Evolutionary conservation across 30 jellyfish, hydroid and myxozoan species (phyloP).

Genomic region (Hydra vulgaris): DNA sequence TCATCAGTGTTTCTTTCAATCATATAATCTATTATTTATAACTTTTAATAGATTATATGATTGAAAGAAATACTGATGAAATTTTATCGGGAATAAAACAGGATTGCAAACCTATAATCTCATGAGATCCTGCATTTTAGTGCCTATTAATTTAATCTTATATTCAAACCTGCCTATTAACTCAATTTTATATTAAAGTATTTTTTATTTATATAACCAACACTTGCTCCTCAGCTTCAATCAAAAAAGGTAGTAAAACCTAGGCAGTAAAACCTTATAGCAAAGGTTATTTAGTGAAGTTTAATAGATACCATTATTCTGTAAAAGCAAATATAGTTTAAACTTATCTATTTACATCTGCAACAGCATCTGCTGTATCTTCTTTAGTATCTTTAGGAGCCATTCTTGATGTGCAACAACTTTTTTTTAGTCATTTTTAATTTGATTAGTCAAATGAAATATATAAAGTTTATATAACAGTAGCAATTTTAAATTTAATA

Average conservation of each 20-base stretch:
- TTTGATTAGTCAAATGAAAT: not conserved
- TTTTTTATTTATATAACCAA: not conserved
- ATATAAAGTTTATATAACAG: not conserved
- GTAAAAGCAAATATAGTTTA: not conserved
- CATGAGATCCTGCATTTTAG: too few species aligned
- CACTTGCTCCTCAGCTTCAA: not conserved
- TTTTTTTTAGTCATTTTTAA: not conserved
- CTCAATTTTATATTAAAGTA: too few species aligned
- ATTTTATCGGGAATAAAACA: too few species aligned
- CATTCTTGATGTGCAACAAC: not conserved
- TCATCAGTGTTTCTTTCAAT: too few species aligned
- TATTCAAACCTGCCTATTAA: too few species aligned
- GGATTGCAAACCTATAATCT: too few species aligned
- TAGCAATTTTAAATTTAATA: not conserved
- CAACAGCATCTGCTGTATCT: not conserved
- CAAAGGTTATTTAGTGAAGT: not conserved
- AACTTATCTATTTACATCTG: not conserved
- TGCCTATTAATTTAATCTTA: too few species aligned
- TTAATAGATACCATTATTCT: not conserved
- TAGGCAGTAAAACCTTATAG: not conserved
- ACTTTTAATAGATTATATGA: too few species aligned
- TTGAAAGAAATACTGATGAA: too few species aligned
- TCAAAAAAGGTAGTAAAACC: not conserved
- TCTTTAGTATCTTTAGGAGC: not conserved
- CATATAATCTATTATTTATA: too few species aligned